Evolutionary conservation across 2,888 invertebrate species (phyloP).

Genomic region (Phytoseiulus persimilis): DNA sequence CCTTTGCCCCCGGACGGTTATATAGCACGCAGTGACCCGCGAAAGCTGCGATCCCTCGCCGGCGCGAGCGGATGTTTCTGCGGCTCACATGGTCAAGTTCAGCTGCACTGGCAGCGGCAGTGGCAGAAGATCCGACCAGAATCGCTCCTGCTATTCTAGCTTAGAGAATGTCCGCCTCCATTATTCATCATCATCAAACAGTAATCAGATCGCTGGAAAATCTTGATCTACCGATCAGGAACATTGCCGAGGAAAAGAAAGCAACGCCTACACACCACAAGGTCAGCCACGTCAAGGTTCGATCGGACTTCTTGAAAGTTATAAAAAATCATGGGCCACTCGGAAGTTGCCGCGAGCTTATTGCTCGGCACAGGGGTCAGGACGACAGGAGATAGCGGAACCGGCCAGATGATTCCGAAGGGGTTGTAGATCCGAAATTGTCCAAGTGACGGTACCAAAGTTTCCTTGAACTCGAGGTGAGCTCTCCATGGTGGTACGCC

Average conservation of each 20-base stretch:
- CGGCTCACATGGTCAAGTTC: constrained; percentile 35
- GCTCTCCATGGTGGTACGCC: too few relatives aligned
- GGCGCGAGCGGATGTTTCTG: background rate
- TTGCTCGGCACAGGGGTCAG: too few relatives aligned
- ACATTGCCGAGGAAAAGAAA: background rate
- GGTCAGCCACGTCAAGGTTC: background rate
- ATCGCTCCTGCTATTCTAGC: background rate
- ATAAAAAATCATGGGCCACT: background rate
- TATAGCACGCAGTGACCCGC: constrained; percentile 33
- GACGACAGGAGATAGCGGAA: too few relatives aligned
- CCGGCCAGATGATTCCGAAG: too few relatives aligned
- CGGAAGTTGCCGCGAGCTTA: background rate
- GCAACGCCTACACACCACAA: background rate
- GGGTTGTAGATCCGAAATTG: too few relatives aligned
- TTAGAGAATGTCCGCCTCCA: background rate
- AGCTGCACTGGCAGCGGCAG: background rate
- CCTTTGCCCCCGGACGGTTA: constrained; percentile 35
- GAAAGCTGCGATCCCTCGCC: background rate
- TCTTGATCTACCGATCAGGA: background rate
- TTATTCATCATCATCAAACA: background rate
- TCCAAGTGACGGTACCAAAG: too few relatives aligned
- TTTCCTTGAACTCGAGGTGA: too few relatives aligned
- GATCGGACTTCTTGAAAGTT: background rate
- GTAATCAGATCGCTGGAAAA: background rate
- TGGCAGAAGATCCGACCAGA: background rate